These are phyloP conservation scores for Lagria hirta DNA, from an alignment of 2,888 invertebrate genomes.

Conservation along the genomic window DNA sequence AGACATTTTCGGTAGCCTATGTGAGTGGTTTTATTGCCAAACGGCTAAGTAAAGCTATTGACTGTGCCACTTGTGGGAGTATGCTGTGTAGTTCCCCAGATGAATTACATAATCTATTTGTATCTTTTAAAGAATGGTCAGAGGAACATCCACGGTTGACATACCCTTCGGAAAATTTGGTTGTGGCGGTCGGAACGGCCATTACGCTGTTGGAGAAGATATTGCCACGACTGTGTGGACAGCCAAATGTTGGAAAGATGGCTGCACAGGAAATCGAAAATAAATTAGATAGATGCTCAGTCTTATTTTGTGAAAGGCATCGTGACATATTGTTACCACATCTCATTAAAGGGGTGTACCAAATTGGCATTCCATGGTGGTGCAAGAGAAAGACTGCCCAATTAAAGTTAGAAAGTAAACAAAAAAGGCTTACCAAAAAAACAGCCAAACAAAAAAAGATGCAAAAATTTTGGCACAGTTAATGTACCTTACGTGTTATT, in stretches of 20 bases:
- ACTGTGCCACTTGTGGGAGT: slow-evolving; percentile 3
- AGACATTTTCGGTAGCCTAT: slow-evolving; percentile 7
- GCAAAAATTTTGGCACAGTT: too few species aligned
- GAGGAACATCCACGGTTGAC: slow-evolving; percentile 3
- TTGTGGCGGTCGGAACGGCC: slow-evolving; percentile 10
- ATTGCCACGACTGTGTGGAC: slow-evolving; percentile 1
- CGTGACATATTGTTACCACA: not conserved
- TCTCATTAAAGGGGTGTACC: slow-evolving; percentile 1
- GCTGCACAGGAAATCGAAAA: not conserved
- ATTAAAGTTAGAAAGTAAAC: not conserved
- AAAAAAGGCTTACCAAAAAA: slow-evolving; percentile 1
- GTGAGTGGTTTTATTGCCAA: slow-evolving; percentile 12
- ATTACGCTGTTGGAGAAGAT: slow-evolving; percentile 3
- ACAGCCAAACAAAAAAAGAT: too few species aligned
- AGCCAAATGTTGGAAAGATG: not conserved
- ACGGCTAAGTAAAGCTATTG: not conserved
- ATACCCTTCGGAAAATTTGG: slow-evolving; percentile 16
- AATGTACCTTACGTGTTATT: too few species aligned
- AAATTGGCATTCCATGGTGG: slow-evolving; percentile 7
- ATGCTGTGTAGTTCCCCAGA: not conserved
- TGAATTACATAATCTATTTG: slow-evolving; percentile 12
- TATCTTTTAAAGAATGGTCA: slow-evolving; percentile 8
- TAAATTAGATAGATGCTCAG: not conserved
- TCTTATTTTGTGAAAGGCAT: slow-evolving; percentile 1
- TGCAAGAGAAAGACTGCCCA: not conserved